Evolutionary conservation across 1,140 invertebrate genomes (phyloP).

Genomic region (Tenebrio molitor): DNA sequence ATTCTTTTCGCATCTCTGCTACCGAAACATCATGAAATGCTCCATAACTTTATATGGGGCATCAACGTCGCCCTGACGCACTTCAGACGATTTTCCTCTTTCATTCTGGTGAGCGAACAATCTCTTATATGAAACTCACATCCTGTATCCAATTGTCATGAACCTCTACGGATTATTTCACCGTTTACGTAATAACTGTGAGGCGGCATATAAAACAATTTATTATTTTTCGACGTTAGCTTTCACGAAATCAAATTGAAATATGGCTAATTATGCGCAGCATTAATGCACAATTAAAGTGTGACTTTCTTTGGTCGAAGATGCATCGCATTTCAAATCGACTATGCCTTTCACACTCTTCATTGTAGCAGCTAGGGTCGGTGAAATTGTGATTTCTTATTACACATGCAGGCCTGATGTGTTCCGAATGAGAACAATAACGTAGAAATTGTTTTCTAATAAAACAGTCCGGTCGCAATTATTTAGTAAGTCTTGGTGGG

Average conservation of each 20-base stretch:
- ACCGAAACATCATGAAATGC: no score
- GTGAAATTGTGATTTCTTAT: slow-evolving; percentile 37
- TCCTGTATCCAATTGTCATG: no score
- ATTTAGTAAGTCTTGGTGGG: background rate
- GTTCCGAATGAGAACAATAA: slow-evolving; percentile 20
- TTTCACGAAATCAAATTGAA: slow-evolving; percentile 36
- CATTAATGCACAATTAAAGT: slow-evolving; percentile 31
- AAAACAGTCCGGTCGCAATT: slow-evolving; percentile 10
- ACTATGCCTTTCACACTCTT: slow-evolving; percentile 18
- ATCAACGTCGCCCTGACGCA: no score
- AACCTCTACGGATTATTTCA: slow-evolving; percentile 8
- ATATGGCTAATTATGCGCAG: slow-evolving; percentile 11
- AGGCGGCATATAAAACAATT: background rate
- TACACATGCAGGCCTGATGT: slow-evolving; percentile 21
- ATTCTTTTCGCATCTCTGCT: no score
- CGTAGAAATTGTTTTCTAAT: slow-evolving; percentile 29
- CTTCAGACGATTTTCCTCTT: no score
- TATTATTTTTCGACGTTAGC: slow-evolving; percentile 20
- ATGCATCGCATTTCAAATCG: slow-evolving; percentile 37
- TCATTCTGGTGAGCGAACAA: no score
- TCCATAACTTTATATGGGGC: no score
- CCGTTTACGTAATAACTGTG: slow-evolving; percentile 9
- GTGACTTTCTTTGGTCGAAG: slow-evolving; percentile 29
- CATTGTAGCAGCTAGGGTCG: slow-evolving; percentile 26
- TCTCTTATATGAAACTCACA: no score